These are phyloP conservation scores for Malurus leucopterus DNA, from an alignment of 2,797 vertebrate genomes.

Conservation along the genomic window DNA sequence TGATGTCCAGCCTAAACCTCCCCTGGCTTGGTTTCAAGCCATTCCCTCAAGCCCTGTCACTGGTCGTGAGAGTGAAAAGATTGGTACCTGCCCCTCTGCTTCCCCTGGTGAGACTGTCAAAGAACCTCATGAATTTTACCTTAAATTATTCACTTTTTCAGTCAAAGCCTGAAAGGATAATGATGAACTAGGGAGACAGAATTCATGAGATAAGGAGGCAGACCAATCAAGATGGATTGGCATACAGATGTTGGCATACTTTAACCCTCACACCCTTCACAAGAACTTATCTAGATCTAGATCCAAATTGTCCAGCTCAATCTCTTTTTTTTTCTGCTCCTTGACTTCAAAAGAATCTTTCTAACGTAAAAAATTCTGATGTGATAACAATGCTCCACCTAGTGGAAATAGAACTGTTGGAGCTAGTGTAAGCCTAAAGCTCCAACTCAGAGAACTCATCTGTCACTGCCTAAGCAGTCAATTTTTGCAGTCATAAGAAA, in stretches of 20 bases:
- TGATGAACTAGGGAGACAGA: background rate
- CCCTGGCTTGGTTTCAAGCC: fast-evolving
- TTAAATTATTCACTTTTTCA: background rate
- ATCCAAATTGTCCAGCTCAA: background rate
- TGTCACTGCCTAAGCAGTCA: background rate
- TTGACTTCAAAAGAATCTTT: background rate
- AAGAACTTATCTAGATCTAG: background rate
- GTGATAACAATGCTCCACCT: constrained; percentile 58
- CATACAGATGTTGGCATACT: background rate
- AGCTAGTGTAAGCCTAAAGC: background rate
- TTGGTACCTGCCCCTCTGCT: background rate
- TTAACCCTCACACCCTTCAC: background rate
- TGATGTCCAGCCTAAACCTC: background rate
- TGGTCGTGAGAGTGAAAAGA: background rate
- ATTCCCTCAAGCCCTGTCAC: fast-evolving
- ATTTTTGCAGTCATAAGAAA: background rate
- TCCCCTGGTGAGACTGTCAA: background rate
- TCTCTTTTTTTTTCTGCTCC: background rate
- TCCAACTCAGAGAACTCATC: background rate
- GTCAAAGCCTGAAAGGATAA: background rate
- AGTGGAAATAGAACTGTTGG: background rate
- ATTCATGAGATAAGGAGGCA: background rate
- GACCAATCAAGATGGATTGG: background rate
- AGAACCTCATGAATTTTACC: background rate
- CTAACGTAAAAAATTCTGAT: background rate